These are phyloP conservation scores for Arctopsyche grandis DNA, from an alignment of 1,140 invertebrate species.

Conservation along the genomic window DNA sequence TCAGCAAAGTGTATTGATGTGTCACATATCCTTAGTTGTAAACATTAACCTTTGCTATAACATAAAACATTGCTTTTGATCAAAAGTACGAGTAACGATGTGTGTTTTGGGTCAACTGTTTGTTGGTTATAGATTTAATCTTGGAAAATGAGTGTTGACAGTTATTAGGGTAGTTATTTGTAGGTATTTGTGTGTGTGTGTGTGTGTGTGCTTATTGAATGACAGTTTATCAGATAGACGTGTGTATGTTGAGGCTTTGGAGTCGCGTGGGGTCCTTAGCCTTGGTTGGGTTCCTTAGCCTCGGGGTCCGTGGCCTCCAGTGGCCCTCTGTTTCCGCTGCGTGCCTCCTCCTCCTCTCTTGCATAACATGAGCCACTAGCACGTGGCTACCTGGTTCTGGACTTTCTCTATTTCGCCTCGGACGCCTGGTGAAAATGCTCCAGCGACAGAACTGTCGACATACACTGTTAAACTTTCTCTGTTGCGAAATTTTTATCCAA, in stretches of 20 bases:
- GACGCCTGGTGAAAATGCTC: constrained; percentile 27
- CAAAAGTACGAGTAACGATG: too few relatives aligned
- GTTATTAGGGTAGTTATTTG: too few relatives aligned
- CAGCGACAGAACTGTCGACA: constrained; percentile 7
- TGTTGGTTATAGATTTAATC: too few relatives aligned
- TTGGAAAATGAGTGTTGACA: too few relatives aligned
- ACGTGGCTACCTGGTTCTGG: constrained; percentile 22
- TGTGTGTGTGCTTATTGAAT: too few relatives aligned
- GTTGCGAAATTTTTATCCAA: constrained; percentile 40
- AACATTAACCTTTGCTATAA: too few relatives aligned
- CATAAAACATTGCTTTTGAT: too few relatives aligned
- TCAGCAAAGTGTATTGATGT: too few relatives aligned
- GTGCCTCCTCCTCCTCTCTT: constrained; percentile 13
- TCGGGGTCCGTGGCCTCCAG: constrained; percentile 18
- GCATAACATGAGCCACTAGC: neutral
- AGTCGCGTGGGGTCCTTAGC: constrained; percentile 44
- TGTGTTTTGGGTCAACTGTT: too few relatives aligned
- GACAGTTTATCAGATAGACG: too few relatives aligned
- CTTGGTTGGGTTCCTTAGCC: constrained; percentile 47
- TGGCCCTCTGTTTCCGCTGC: constrained; percentile 30
- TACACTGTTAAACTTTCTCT: constrained; percentile 25
- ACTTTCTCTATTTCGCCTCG: constrained; percentile 35
- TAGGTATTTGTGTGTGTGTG: too few relatives aligned
- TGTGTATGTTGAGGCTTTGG: neutral
- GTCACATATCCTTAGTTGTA: too few relatives aligned